Base-by-base conservation (phyloP, 2,888 invertebrate genomes). In the Rhopalosiphum nymphaeae region DNA sequence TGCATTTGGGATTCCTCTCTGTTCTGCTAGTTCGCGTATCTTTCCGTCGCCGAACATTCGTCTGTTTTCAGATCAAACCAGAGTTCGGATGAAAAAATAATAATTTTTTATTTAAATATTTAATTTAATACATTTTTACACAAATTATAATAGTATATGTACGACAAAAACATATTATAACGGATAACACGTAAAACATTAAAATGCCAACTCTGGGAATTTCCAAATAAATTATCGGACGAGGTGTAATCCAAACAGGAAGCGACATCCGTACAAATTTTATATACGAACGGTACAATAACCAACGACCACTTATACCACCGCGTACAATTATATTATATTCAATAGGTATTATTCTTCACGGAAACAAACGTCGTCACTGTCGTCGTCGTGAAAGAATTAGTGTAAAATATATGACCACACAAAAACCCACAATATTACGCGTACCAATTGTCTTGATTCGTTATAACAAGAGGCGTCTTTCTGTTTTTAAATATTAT, bases 201-300 rank as follows among this genome's bases (percentile, higher is more conserved):
- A 46, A 49, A 78, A 91, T 26, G 53, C 13, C 10, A 46, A 4
- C 42, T 10, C n/a, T 78, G 78, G 26, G 78, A 78, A 91, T 78
- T 91, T 78, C 49, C 36, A 78, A 53, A 78, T 91, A 91, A 67
- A 67, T 90, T 67, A 67, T 90, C n/a, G 61, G 61, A 46, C 61
- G 89, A 25, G 46, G 90, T 78, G 78, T 67, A 46, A 67, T 46
- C 61, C n/a, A n/a, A 67, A 90, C 90, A 90, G 90, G 90, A 90
- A 90, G 46, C 90, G 42, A 44, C 57, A 42, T 26, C 57, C 11
- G 29, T 16, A 46, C 16, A 26, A 29, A 90, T 9, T 16, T 53
- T 53, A 21, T 53, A 53, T 21, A 46, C 29, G 36, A 78, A 42
- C 44, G n/a, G n/a, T 46, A 90, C 67, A 67, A 90, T 36, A 67